Conservation (phyloP, 2,113 vertebrate species). For the Chaenogobius annularis region DNA sequence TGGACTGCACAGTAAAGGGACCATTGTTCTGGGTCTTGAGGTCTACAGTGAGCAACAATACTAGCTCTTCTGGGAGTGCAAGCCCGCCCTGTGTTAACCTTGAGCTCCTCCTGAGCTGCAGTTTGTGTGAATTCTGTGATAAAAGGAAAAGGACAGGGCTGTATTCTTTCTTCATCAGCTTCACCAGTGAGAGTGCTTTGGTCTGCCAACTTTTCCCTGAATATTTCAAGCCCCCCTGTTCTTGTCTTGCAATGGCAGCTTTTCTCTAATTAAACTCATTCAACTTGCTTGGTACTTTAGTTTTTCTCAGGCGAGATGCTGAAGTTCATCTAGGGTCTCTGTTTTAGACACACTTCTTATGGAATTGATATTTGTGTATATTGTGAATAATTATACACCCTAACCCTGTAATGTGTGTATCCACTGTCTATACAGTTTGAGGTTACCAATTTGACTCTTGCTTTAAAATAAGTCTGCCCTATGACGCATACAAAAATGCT, state of each 20-base stretch:
- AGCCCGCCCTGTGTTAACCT: slow-evolving; percentile 15
- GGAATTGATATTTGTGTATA: too few species aligned
- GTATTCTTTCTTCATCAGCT: slow-evolving; percentile 32
- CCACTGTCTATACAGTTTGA: too few species aligned
- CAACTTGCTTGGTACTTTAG: not conserved
- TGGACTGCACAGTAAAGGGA: not conserved
- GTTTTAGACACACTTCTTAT: too few species aligned
- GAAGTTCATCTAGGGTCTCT: not conserved
- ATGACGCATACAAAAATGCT: not conserved
- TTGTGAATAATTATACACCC: not conserved
- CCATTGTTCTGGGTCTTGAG: not conserved
- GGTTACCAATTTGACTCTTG: too few species aligned
- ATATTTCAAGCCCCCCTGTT: slow-evolving; percentile 25
- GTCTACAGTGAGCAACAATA: not conserved
- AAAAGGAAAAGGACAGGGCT: slow-evolving; percentile 35
- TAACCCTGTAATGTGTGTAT: too few species aligned
- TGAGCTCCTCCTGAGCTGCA: slow-evolving; percentile 1
- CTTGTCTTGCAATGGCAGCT: slow-evolving; percentile 19
- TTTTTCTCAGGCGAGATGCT: not conserved
- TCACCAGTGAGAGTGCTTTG: slow-evolving; percentile 21
- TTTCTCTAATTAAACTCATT: slow-evolving; percentile 21
- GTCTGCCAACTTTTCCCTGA: slow-evolving; percentile 27
- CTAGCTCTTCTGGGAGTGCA: not conserved
- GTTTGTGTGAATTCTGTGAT: slow-evolving; percentile 29
- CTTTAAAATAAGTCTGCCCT: too few species aligned